Conservation (phyloP, 2,113 vertebrate species). For the Strix uralensis region DNA sequence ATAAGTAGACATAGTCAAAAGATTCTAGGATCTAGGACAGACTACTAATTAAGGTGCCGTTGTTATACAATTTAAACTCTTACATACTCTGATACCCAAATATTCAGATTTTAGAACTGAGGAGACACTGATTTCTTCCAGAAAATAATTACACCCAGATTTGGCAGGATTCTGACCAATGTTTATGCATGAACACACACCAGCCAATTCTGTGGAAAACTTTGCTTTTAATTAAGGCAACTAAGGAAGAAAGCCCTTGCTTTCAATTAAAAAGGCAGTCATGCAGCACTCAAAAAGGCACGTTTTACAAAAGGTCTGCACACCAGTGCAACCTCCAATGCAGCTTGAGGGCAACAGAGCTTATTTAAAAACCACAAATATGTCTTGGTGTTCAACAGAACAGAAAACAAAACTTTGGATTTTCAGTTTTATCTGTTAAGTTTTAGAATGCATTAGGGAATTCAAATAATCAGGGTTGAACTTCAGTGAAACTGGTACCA, state of each 20-base stretch:
- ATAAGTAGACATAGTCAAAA: not conserved
- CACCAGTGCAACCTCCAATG: not conserved
- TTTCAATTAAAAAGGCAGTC: not conserved
- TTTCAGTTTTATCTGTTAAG: not conserved
- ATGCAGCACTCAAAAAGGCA: not conserved
- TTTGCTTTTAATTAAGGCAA: not conserved
- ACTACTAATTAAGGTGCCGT: not conserved
- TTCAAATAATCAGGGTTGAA: fast-evolving
- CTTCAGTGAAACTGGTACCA: not conserved
- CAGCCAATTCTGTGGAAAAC: not conserved
- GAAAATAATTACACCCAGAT: not conserved
- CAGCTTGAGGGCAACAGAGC: not conserved
- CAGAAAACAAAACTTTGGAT: not conserved
- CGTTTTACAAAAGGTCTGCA: not conserved
- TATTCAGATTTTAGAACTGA: not conserved
- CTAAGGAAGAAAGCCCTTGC: not conserved
- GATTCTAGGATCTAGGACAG: not conserved
- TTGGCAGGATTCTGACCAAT: not conserved
- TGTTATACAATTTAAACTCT: not conserved
- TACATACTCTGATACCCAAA: not conserved
- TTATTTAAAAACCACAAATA: not conserved
- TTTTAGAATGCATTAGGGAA: not conserved
- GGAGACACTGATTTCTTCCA: not conserved
- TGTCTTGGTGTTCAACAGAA: not conserved
- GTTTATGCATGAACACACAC: not conserved